Base-by-base conservation (phyloP, 2,797 vertebrate genomes). In the Sebastiscus tertius region DNA sequence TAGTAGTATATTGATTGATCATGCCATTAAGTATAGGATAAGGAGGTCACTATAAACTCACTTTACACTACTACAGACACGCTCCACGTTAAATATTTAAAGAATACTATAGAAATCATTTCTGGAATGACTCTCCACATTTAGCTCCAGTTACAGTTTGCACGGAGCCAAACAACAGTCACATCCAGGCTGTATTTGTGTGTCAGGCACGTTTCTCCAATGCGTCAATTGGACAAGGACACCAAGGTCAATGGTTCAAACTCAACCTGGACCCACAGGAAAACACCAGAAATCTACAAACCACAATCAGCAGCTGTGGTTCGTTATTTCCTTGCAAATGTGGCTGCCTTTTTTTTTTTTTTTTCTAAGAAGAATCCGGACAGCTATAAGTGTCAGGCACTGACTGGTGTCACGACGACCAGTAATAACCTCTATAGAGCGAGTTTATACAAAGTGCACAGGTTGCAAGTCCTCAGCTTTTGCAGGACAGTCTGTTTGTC, bases 231-330 rank as follows among this genome's bases (percentile, higher is more conserved):
- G 93, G 42, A 46, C 42, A 95, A 96, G 94, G 95, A 92, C 93
- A 84, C 86, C 59, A 77, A 94, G 95, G 95, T 95, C 93, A 96
- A 56, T 61, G 87, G 77, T 91, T 85, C 82, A 89, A 59, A 52
- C 42, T 4, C 68, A 46, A n/a, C 29, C 59, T 7, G 8, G 12
- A 31, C 56, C 12, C 14, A 46, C 27, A 29, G 31, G 6, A 2
- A 31, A 29, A 12, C 60, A 1, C 11, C 11, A 18, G 26, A 1
- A 6, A 63, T n/a, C 16, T 7, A 8, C 66, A 7, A 6, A 72
- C 26, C 61, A 0, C 49, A 75, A 75, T 7, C 66, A 60, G 49
- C 67, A 2, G n/a, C 55, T 27, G 0, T 1, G 60, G 54, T 2
- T 72, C 26, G 1, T 7, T 5, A 1, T 56, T 7, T 58, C n/a